These are phyloP conservation scores for Drosophila greeni DNA, from an alignment of 2,888 invertebrate species.

Conservation along the genomic window DNA sequence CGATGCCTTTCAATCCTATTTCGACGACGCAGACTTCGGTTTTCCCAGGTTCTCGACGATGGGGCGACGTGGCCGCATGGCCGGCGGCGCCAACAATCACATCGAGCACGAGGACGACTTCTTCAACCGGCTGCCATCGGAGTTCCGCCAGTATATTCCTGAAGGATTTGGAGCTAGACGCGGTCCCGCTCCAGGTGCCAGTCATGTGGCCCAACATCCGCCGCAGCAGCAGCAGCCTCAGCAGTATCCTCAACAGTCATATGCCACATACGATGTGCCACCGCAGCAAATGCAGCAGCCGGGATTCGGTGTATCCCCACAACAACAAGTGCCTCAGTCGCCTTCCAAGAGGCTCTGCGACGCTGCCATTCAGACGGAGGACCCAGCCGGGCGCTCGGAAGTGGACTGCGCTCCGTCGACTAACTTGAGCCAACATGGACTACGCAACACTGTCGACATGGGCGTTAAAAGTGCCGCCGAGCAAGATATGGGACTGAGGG, in stretches of 20 bases:
- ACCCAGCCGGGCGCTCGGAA: conserved; percentile 65
- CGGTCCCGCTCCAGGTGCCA: conserved; percentile 24
- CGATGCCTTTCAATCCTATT: conserved; percentile 68
- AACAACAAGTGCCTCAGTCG: conserved; percentile 60
- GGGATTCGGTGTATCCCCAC: conserved; percentile 19
- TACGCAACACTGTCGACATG: conserved; percentile 89
- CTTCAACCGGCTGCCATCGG: conserved; percentile 78
- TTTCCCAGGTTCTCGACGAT: conserved; percentile 77
- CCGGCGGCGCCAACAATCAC: conserved; percentile 52
- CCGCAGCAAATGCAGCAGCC: conserved; percentile 40
- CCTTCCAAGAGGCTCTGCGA: conserved; percentile 77
- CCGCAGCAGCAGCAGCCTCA: conserved; percentile 30
- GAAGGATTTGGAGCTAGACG: conserved; percentile 76
- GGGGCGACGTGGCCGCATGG: conserved; percentile 71
- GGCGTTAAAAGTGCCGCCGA: conserved; percentile 83
- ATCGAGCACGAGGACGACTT: conserved; percentile 74
- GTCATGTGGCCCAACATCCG: conserved; percentile 21
- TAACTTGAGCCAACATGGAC: conserved; percentile 83
- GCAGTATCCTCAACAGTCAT: conserved; percentile 37
- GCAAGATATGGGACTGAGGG: conserved; percentile 81
- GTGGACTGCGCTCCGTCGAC: conserved; percentile 68
- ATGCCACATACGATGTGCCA: conserved; percentile 38
- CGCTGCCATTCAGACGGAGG: conserved; percentile 79
- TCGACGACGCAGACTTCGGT: conserved; percentile 77
- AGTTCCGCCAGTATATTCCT: conserved; percentile 78